Evolutionary conservation across 2,888 invertebrate genomes (phyloP).

Genomic region (Thelaira solivaga): DNA sequence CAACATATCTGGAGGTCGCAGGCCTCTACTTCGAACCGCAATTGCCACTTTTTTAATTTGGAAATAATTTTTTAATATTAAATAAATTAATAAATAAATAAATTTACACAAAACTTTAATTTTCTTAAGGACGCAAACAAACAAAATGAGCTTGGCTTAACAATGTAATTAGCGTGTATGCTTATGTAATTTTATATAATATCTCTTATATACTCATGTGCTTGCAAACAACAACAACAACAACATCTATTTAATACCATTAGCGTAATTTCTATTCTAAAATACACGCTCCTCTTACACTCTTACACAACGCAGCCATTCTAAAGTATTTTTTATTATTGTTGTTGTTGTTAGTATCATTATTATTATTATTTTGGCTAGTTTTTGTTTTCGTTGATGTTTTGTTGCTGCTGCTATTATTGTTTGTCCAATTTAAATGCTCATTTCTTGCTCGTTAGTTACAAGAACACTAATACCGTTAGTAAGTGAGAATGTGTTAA

Average conservation of each 20-base stretch:
- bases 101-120: no score
- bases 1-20: no score
- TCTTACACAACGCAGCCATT: background rate
- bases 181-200: slow-evolving; percentile 28
- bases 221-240: background rate
- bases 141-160: no score
- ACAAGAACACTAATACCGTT: slow-evolving; percentile 35
- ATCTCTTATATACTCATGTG: slow-evolving; percentile 16
- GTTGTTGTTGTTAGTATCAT: background rate
- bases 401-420: slow-evolving; percentile 10
- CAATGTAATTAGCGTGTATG: background rate
- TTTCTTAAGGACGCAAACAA: no score
- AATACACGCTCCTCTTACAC: background rate
- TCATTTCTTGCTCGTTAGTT: slow-evolving; percentile 58
- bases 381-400: slow-evolving; percentile 13
- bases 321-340: no score
- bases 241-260: slow-evolving; percentile 36
- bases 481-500: slow-evolving; percentile 34
- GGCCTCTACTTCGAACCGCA: no score
- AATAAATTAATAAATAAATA: no score
- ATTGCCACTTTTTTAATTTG: no score
- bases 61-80: no score
- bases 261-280: slow-evolving; percentile 21
- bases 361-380: slow-evolving; percentile 2
- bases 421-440: slow-evolving; percentile 49